Evolutionary conservation across 2,888 invertebrate species (phyloP).

Genomic region (Drosophila emarginata): DNA sequence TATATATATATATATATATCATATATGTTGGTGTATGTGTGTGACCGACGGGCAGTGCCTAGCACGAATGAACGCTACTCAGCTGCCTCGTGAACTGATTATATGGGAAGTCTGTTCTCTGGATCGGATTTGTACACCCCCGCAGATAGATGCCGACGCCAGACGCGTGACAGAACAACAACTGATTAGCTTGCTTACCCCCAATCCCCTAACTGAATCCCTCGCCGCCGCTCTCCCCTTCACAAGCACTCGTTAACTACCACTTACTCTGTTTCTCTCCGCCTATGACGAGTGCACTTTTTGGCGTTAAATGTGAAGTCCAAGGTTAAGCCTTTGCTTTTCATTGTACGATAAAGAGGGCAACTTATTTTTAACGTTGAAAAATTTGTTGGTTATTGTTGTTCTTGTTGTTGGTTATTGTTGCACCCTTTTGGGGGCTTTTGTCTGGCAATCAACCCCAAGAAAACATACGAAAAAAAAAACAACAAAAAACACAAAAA

Average conservation of each 20-base stretch:
- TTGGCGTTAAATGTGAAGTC: conserved; percentile 44
- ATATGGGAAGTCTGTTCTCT: conserved; percentile 6
- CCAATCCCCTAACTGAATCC: neutral
- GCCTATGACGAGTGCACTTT: conserved; percentile 25
- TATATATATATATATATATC: too few species aligned
- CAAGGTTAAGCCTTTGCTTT: conserved; percentile 62
- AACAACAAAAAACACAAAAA: too few species aligned
- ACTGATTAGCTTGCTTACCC: conserved; percentile 48
- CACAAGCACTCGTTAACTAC: too few species aligned
- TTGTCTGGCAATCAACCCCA: conserved; percentile 13
- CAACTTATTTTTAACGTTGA: conserved; percentile 47
- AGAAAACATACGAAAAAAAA: conserved; percentile 39
- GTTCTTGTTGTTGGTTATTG: conserved; percentile 20
- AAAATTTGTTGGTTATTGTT: conserved; percentile 26
- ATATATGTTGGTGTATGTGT: conserved; percentile 23
- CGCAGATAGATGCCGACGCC: conserved; percentile 11
- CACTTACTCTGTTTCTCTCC: too few species aligned
- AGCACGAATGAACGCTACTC: neutral
- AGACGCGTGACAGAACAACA: conserved; percentile 40
- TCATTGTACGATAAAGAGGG: conserved; percentile 45
- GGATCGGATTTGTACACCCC: neutral
- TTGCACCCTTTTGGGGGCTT: conserved; percentile 17
- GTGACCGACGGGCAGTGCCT: conserved; percentile 10
- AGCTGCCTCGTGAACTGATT: conserved; percentile 1
- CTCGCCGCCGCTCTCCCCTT: too few species aligned